phyloP scores from a whole-genome alignment of 2,113 vertebrate species.

The Crocuta crocuta region DNA sequence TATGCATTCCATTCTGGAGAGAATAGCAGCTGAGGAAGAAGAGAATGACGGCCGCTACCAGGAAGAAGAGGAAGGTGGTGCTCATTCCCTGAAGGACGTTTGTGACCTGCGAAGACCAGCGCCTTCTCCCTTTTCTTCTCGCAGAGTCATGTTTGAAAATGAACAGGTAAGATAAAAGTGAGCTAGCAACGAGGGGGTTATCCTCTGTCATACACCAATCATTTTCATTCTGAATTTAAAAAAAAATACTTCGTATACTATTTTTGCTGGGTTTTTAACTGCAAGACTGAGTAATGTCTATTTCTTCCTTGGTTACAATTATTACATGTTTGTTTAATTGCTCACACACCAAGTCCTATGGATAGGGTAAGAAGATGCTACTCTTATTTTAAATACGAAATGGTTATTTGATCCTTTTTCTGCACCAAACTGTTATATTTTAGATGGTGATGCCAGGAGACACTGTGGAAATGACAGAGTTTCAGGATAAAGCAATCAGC shows the following conservation, averaged over 20 bases:
- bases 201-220: neutral
- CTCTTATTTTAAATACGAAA: neutral
- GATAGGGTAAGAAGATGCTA: neutral
- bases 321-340: neutral
- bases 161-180: conserved; percentile 91
- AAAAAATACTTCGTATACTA: neutral
- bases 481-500: conserved; percentile 97
- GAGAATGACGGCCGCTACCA: conserved; percentile 93
- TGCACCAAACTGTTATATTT: conserved; percentile 53
- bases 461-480: conserved; percentile 95
- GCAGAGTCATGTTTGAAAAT: conserved; percentile 99
- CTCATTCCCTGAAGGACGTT: conserved; percentile 97
- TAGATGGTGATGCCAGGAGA: conserved; percentile 99
- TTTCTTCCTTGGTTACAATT: neutral
- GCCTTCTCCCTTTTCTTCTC: conserved; percentile 98
- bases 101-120: conserved; percentile 97
- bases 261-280: neutral
- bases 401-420: conserved; percentile 29
- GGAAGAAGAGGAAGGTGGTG: conserved; percentile 96
- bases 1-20: conserved; percentile 97
- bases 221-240: neutral
- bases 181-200: accelerated
- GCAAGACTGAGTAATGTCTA: neutral
- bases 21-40: conserved; percentile 94
- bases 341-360: neutral